A percentile compares a stretch with the other conserved stretches of the same genome.
Evolutionary conservation across 2,888 invertebrate species (phyloP).

Genomic region (Pycnomerus fuliginosus): DNA sequence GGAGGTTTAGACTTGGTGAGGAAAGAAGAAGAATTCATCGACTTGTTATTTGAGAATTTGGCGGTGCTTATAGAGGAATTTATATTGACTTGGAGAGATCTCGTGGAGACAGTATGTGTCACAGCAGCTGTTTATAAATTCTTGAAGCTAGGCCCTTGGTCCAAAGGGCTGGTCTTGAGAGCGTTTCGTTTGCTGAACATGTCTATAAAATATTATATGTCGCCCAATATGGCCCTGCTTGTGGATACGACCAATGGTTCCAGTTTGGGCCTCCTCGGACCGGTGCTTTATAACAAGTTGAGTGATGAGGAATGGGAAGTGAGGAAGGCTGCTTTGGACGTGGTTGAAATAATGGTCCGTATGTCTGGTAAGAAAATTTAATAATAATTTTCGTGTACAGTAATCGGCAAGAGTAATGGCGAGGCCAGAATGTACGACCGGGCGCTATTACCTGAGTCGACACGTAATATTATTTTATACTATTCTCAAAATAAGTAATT

Average conservation of each 20-base stretch:
- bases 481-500: no score
- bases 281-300: constrained; percentile 66
- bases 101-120: constrained; percentile 71
- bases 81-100: constrained; percentile 75
- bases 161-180: constrained; percentile 68
- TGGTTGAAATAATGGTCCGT: constrained; percentile 67
- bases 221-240: constrained; percentile 73
- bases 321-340: constrained; percentile 73
- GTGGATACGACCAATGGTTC: constrained; percentile 66
- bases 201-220: constrained; percentile 72
- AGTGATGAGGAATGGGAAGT: constrained; percentile 77
- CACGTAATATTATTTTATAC: no score
- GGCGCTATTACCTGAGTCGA: no score
- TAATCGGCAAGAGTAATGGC: no score
- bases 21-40: constrained; percentile 56
- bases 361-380: constrained; percentile 72
- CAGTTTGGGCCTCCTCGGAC: constrained; percentile 63
- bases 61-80: constrained; percentile 66
- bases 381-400: no score
- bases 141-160: constrained; percentile 56
- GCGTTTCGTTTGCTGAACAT: constrained; percentile 68
- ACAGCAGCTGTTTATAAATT: constrained; percentile 57
- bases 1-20: constrained; percentile 28
- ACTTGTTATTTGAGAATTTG: constrained; percentile 63
- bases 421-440: no score